A percentile compares a stretch with the other conserved stretches of the same genome.
phyloP scores from a whole-genome alignment of 2,888 invertebrate species.

The Gisinianus flammeolus region DNA sequence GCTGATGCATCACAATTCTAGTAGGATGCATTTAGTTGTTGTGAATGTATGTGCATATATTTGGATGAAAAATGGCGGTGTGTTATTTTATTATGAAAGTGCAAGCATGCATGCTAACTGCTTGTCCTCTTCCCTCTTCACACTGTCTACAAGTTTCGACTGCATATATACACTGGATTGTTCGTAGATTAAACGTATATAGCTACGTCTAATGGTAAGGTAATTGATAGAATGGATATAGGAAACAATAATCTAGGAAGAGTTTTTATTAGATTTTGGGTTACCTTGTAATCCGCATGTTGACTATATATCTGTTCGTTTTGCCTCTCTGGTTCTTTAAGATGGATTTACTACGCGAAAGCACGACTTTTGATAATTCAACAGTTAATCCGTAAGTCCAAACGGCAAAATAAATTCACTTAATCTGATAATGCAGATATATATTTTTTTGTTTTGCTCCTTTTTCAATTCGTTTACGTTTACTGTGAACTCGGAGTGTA shows the following conservation, averaged over 20 bases:
- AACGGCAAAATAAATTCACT: background rate
- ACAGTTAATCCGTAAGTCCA: conserved; percentile 2
- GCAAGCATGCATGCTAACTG: conserved; percentile 30
- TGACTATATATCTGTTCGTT: conserved; percentile 12
- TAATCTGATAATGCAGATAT: background rate
- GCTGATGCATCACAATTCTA: conserved; percentile 12
- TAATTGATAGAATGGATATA: background rate
- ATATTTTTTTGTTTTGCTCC: conserved; percentile 1
- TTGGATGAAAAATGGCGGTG: conserved; percentile 19
- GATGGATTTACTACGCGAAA: background rate
- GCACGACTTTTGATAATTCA: conserved; percentile 22
- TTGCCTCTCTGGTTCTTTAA: conserved; percentile 6
- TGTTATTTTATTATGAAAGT: conserved; percentile 26
- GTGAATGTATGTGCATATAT: background rate
- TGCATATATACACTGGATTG: background rate
- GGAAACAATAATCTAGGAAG: conserved; percentile 16
- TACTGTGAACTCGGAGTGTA: background rate
- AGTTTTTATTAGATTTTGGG: conserved; percentile 17
- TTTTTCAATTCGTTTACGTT: background rate
- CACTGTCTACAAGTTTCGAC: background rate
- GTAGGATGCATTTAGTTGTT: background rate
- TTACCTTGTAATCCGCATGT: conserved; percentile 41
- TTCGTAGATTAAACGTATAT: background rate
- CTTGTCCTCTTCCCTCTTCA: conserved; percentile 14
- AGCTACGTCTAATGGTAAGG: background rate